Percentiles rank a stretch among this genome's conserved stretches.
Conservation (phyloP, 2,797 vertebrate genomes). For the Halcyon badia region DNA sequence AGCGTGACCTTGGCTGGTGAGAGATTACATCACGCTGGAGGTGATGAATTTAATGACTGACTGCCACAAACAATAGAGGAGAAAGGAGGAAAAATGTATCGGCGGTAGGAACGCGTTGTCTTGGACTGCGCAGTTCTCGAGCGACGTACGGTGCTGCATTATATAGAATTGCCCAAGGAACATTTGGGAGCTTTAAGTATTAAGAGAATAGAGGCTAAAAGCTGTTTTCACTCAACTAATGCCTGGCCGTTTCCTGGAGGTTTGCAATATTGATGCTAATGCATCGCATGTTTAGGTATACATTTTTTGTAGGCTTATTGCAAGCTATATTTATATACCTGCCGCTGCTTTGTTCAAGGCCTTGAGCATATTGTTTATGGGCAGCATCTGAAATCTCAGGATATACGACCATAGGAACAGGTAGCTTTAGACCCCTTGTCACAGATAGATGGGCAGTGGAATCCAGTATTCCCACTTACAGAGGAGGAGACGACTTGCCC, state of each 20-base stretch:
- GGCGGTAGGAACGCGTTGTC: not conserved
- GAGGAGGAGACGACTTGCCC: not conserved
- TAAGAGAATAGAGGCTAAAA: slow-evolving; percentile 13
- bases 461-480: not conserved
- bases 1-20: slow-evolving; percentile 1
- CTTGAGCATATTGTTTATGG: slow-evolving; percentile 14
- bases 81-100: not conserved
- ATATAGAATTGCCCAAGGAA: not conserved
- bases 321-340: slow-evolving; percentile 17
- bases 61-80: not conserved
- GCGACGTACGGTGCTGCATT: accelerated
- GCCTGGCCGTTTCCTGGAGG: not conserved
- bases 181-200: not conserved
- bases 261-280: not conserved
- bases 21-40: not conserved
- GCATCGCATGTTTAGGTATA: not conserved
- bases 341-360: not conserved
- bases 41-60: not conserved
- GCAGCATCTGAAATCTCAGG: not conserved
- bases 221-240: not conserved
- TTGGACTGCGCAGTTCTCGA: not conserved
- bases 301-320: not conserved
- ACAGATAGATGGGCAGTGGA: not conserved
- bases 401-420: not conserved
- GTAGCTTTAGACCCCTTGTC: not conserved